phyloP scores from a whole-genome alignment of 2,113 vertebrate genomes.

The Antigone vipio region DNA sequence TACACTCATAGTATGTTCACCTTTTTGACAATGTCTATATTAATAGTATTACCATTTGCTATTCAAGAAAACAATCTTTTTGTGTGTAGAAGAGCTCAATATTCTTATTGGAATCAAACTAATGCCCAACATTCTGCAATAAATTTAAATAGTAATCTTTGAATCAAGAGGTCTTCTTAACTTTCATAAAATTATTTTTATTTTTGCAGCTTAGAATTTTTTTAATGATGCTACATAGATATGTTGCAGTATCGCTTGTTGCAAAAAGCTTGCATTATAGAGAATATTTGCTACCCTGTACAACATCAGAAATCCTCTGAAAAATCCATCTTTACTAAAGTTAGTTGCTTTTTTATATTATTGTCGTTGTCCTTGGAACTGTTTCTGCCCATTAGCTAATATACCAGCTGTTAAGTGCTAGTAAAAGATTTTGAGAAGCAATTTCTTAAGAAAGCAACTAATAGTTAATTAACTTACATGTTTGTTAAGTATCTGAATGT shows the following conservation, averaged over 20 bases:
- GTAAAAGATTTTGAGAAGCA: conserved; percentile 2
- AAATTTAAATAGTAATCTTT: background rate
- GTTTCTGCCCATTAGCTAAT: background rate
- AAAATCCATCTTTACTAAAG: background rate
- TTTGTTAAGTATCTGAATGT: conserved; percentile 3
- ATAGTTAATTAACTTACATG: background rate
- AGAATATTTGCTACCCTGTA: background rate
- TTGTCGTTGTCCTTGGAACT: background rate
- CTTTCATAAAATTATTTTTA: background rate
- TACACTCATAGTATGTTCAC: background rate
- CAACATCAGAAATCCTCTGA: background rate
- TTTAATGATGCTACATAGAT: background rate
- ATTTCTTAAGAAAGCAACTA: background rate
- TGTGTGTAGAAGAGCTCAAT: background rate
- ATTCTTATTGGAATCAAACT: background rate
- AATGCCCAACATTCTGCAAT: background rate
- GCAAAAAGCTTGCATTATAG: background rate
- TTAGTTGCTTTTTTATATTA: background rate
- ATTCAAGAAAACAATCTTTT: background rate
- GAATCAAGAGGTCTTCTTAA: background rate
- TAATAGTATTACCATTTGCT: background rate
- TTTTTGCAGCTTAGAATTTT: background rate
- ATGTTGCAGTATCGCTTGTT: background rate
- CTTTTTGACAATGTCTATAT: background rate
- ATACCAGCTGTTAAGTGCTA: background rate